Base-by-base conservation (phyloP, 2,113 vertebrate species). In the Lipophrys pholis region DNA sequence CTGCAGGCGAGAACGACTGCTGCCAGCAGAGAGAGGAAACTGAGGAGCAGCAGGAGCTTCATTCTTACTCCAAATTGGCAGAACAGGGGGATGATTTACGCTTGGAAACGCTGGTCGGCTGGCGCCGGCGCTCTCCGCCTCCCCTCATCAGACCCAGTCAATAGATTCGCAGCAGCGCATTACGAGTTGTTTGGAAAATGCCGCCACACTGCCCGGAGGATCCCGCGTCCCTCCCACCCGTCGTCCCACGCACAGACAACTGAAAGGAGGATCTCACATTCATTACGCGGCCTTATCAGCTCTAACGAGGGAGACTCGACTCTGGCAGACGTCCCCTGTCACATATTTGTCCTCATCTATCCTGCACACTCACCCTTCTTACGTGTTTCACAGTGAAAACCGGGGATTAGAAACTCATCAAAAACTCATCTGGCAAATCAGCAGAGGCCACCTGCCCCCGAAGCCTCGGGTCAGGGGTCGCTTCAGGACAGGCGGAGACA, bases 1-100 rank as follows among this genome's bases (percentile, higher is more conserved):
- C 11, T 35, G 42, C 51, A 56, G 75, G 65, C 65, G 55, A 55
- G 74, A 82, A 11, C 48, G 40, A 39, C 56, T 68, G 51, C 68
- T 72, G 80, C 69, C 63, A 82, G 63, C 69, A 36, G 48, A 46
- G 45, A 53, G 15, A 75, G 51, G 17, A 58, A 50, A 21, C 60
- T 30, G 61, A 75, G 67, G 51, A 71, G 67, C 61, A 79, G 66
- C 76, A 35, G 62, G 57, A 80, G 62, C 39, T 64, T 51, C 76
- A 76, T 83, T 80, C 72, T 83, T 72, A 66, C 71, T 60, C 51
- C 45, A 80, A 83, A 76, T 72, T 83, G 67, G 81, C 68, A 80
- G 68, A 83, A 76, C 67, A 60, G 36, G 40, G 36, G 49, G 54
- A 51, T 57, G 52, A 68, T 69, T 68, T 73, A 65, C 45, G 67